These are phyloP conservation scores for Dendrocincla tyrannina DNA, from an alignment of 2,797 vertebrate species.

Conservation along the genomic window DNA sequence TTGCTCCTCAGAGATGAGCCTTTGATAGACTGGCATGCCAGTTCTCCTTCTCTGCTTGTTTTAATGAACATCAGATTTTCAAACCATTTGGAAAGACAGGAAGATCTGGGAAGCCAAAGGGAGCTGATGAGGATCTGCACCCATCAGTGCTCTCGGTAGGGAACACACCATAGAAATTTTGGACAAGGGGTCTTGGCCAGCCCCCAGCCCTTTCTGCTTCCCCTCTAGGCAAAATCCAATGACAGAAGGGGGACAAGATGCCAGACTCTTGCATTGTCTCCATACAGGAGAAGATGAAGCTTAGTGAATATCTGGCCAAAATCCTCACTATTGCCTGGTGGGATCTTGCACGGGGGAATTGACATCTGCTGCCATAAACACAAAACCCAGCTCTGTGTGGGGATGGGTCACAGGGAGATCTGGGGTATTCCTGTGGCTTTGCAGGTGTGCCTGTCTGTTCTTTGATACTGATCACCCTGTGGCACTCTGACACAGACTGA, in stretches of 20 bases:
- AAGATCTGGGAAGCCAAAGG: not conserved
- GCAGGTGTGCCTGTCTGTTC: not conserved
- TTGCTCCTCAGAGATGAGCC: not conserved
- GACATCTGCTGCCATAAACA: not conserved
- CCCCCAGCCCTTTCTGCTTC: not conserved
- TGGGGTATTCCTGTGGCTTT: not conserved
- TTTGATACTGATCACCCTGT: not conserved
- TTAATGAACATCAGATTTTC: not conserved
- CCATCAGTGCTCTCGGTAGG: not conserved
- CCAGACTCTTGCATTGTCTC: not conserved
- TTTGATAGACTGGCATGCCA: not conserved
- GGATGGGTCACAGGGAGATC: fast-evolving
- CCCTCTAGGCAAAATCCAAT: not conserved
- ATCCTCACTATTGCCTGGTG: not conserved
- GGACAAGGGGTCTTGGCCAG: not conserved
- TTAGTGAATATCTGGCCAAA: not conserved
- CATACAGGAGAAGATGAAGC: not conserved
- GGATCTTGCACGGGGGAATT: not conserved
- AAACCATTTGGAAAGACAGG: not conserved
- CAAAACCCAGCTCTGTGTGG: fast-evolving
- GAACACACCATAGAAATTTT: fast-evolving
- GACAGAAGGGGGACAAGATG: not conserved
- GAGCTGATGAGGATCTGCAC: not conserved
- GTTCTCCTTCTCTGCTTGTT: not conserved
- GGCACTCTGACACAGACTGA: not conserved